Conservation (phyloP, 2,797 vertebrate species). For the Pipistrellus pygmaeus region DNA sequence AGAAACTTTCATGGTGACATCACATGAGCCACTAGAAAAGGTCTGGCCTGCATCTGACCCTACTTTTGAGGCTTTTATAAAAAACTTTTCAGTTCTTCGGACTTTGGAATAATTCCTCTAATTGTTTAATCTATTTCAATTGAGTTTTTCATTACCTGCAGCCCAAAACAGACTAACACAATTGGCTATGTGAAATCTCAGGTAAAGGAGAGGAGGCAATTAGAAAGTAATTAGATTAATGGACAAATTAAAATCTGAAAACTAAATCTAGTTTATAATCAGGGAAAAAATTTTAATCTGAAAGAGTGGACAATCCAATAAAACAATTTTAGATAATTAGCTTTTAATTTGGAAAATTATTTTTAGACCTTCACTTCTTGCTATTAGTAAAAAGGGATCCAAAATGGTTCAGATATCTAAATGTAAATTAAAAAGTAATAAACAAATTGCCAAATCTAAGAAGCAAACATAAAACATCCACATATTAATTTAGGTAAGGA, state of each 20-base stretch:
- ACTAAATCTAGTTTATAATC: neutral
- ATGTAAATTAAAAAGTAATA: neutral
- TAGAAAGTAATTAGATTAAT: neutral
- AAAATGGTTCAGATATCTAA: neutral
- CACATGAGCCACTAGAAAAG: neutral
- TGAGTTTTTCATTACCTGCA: neutral
- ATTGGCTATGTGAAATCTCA: neutral
- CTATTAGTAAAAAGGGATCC: neutral
- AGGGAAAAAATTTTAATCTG: neutral
- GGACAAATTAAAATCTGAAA: neutral
- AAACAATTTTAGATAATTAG: neutral
- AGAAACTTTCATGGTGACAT: neutral
- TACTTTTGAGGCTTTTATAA: constrained; percentile 4
- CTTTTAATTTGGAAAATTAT: neutral
- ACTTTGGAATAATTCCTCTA: neutral
- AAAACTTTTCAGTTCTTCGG: neutral
- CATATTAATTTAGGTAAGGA: neutral
- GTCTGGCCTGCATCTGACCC: neutral
- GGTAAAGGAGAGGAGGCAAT: neutral
- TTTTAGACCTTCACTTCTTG: neutral
- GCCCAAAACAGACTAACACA: neutral
- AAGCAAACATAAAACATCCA: neutral
- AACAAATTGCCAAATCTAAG: neutral
- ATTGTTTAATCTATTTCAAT: neutral
- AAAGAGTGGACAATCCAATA: neutral